A percentile compares a stretch with the other conserved stretches of the same genome.
These are phyloP conservation scores for Diplazon laetatorius DNA, from an alignment of 2,888 invertebrate species.

Conservation along the genomic window DNA sequence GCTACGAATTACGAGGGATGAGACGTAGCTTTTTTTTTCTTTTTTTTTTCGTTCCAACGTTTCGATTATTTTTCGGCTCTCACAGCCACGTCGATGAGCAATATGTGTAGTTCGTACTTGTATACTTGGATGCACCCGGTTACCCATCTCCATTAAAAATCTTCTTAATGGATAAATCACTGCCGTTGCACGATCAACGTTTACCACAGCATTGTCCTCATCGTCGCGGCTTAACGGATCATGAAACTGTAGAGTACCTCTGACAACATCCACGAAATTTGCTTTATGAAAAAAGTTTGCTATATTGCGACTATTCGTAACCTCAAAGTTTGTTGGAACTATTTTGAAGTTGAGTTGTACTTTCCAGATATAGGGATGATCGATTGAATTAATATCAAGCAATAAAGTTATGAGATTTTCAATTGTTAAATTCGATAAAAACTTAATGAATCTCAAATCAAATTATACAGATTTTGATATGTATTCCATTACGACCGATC, in stretches of 20 bases:
- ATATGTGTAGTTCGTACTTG: neutral
- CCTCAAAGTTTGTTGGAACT: no score
- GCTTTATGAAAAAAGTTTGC: neutral
- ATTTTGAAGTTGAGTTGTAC: no score
- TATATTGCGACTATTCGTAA: no score
- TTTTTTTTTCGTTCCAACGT: constrained; percentile 41
- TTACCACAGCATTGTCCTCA: neutral
- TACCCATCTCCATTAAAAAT: neutral
- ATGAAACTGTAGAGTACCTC: neutral
- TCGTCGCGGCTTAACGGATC: neutral
- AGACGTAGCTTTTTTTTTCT: constrained; percentile 43
- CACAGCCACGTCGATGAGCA: constrained; percentile 13
- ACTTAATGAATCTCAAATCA: no score
- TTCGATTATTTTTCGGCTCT: constrained; percentile 56
- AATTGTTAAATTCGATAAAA: no score
- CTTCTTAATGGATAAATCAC: neutral
- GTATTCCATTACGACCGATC: no score
- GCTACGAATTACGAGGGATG: constrained; percentile 74
- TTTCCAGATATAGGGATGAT: no score
- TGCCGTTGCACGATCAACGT: neutral
- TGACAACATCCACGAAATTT: neutral
- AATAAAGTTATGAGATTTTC: no score
- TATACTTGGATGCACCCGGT: neutral
- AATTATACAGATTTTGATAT: no score
- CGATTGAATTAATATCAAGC: no score